Conservation (phyloP, 2,888 invertebrate genomes). For the Lithophane socia region DNA sequence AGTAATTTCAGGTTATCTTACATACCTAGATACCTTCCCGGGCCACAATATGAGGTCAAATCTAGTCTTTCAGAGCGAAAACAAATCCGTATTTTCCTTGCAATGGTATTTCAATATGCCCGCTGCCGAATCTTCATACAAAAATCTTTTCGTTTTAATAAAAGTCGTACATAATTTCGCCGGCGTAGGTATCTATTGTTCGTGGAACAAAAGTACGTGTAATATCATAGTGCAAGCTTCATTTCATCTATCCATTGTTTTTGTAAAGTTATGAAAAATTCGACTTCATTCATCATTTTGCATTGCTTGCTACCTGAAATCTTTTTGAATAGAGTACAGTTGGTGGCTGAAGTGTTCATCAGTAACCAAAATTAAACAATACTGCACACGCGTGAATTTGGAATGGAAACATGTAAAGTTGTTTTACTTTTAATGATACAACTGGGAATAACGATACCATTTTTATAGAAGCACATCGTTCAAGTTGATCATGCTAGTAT, state of each 20-base stretch:
- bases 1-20: conserved; percentile 43
- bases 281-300: conserved; percentile 73
- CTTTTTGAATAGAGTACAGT: conserved; percentile 51
- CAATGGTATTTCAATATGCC: conserved; percentile 58
- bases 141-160: conserved; percentile 67
- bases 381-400: neutral
- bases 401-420: conserved; percentile 11
- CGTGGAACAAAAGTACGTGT: conserved; percentile 72
- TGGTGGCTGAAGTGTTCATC: conserved; percentile 39
- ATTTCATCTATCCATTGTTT: conserved; percentile 81
- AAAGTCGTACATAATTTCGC: conserved; percentile 65
- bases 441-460: conserved; percentile 1
- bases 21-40: conserved; percentile 24
- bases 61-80: conserved; percentile 78
- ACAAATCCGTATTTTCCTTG: conserved; percentile 69
- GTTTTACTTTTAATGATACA: conserved; percentile 24
- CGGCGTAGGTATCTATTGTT: conserved; percentile 67
- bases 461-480: conserved; percentile 3
- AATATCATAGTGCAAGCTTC: conserved; percentile 77
- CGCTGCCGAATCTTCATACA: conserved; percentile 54
- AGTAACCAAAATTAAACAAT: conserved; percentile 32
- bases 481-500: neutral
- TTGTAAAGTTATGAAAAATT: conserved; percentile 81
- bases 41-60: conserved; percentile 76
- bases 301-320: conserved; percentile 67